phyloP scores from a whole-genome alignment of 2,888 invertebrate species.

The Argynnis bischoffii region DNA sequence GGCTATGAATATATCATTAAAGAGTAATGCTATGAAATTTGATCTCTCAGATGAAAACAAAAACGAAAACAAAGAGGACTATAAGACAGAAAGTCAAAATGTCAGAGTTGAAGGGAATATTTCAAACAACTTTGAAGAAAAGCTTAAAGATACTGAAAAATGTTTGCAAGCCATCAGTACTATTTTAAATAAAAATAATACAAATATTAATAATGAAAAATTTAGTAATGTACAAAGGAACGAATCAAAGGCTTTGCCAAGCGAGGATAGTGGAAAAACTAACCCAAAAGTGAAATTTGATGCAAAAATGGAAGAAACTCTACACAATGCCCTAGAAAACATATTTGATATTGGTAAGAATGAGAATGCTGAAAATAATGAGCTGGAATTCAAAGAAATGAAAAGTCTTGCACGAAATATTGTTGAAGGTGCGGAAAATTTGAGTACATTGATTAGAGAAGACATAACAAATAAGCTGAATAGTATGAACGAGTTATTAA shows the following conservation, averaged over 20 bases:
- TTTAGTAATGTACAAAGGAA: not conserved
- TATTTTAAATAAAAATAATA: constrained; percentile 48
- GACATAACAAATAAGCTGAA: constrained; percentile 77
- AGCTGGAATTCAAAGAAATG: constrained; percentile 70
- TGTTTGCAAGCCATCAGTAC: constrained; percentile 58
- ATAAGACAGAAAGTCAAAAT: constrained; percentile 41
- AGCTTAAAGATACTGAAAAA: constrained; percentile 64
- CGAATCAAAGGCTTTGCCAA: not conserved
- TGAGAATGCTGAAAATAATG: constrained; percentile 57
- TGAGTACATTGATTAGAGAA: constrained; percentile 70
- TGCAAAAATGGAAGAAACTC: constrained; percentile 60
- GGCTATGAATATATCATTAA: constrained; percentile 64
- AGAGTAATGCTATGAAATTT: constrained; percentile 55
- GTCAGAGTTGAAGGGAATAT: constrained; percentile 50
- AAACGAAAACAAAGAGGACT: constrained; percentile 39
- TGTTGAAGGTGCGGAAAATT: constrained; percentile 72
- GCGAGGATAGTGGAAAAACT: not conserved
- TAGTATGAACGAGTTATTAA: constrained; percentile 73
- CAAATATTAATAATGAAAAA: not conserved
- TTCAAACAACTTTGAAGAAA: constrained; percentile 58
- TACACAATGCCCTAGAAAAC: constrained; percentile 59
- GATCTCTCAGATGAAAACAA: constrained; percentile 48
- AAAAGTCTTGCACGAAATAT: constrained; percentile 67
- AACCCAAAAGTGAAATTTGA: constrained; percentile 48
- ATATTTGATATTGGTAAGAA: constrained; percentile 56